A percentile compares a stretch with the other conserved stretches of the same genome.
Conservation (phyloP, 2,113 vertebrate species). For the Verasper variegatus region DNA sequence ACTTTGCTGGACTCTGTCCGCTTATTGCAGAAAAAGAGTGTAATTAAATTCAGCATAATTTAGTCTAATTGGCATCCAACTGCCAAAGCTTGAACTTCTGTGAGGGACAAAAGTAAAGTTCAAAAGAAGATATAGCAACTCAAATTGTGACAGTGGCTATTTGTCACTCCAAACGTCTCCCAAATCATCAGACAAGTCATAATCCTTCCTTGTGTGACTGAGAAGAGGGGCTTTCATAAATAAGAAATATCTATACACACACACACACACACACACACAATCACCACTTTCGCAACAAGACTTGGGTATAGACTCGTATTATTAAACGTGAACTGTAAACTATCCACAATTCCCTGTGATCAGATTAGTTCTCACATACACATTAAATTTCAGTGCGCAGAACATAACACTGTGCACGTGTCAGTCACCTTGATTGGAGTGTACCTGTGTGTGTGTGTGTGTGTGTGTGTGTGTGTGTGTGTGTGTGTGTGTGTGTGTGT, state of each 20-base stretch:
- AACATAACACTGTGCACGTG: background rate
- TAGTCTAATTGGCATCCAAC: no score
- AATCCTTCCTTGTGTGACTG: background rate
- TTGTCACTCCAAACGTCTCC: no score
- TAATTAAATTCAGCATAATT: no score
- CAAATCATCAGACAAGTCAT: no score
- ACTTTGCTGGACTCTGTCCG: no score
- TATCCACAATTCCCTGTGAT: slow-evolving; percentile 16
- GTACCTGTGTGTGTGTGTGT: no score
- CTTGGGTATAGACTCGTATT: slow-evolving; percentile 40
- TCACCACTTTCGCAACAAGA: background rate
- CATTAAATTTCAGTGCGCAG: background rate
- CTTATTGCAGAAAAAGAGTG: no score
- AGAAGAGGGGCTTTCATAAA: background rate
- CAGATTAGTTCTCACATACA: slow-evolving; percentile 39
- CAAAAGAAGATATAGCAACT: no score
- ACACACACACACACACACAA: background rate
- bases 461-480: background rate
- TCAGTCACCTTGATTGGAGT: background rate
- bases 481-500: background rate
- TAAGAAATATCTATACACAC: background rate
- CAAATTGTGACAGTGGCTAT: no score
- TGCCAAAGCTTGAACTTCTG: no score
- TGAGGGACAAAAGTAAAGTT: no score
- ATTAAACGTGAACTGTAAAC: slow-evolving; percentile 24